phyloP scores from a whole-genome alignment of 2,797 vertebrate species.

The Phalanger gymnotis region DNA sequence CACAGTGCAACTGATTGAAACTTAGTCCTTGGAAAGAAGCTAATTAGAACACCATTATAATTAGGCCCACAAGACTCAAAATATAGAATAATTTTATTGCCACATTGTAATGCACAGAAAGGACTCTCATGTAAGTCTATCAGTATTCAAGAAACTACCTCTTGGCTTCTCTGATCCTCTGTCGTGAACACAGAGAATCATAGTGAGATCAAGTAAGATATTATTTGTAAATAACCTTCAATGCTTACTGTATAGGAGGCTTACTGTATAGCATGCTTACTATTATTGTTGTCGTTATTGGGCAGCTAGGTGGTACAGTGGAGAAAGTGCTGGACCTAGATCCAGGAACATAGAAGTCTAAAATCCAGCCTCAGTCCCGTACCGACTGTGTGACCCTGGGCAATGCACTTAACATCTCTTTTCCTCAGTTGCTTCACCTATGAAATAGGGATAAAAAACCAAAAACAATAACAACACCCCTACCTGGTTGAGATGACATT shows the following conservation, averaged over 20 bases:
- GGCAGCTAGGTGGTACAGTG: neutral
- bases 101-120: neutral
- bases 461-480: neutral
- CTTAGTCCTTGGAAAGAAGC: neutral
- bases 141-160: neutral
- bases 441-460: neutral
- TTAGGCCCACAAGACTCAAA: neutral
- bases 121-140: neutral
- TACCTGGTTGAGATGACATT: neutral
- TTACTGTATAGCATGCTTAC: too few species aligned
- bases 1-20: neutral
- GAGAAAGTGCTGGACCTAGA: neutral
- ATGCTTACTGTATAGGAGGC: too few species aligned
- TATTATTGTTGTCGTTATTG: too few species aligned
- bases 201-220: neutral
- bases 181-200: neutral
- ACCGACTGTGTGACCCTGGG: neutral
- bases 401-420: neutral
- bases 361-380: neutral
- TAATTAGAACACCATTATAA: neutral
- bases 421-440: neutral
- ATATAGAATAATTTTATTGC: neutral
- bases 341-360: neutral
- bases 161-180: neutral
- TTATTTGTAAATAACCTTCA: neutral